Conservation (phyloP, 2,797 vertebrate species). For the Malurus splendens region DNA sequence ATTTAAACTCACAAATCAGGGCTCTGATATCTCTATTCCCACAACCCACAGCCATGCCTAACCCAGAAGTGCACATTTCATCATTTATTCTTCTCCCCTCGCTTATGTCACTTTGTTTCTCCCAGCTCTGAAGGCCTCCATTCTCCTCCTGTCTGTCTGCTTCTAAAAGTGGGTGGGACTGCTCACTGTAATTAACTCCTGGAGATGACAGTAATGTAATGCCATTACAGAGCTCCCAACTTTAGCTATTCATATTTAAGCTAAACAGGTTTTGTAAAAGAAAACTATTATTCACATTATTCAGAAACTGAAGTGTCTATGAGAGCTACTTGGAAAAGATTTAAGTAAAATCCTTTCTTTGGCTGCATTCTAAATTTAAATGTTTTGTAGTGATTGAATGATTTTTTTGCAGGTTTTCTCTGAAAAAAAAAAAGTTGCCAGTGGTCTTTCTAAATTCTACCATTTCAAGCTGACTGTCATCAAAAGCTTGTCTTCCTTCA, state of each 20-base stretch:
- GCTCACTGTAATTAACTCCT: slow-evolving; percentile 36
- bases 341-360: not conserved
- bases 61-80: not conserved
- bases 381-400: not conserved
- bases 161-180: slow-evolving; percentile 35
- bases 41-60: not conserved
- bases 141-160: slow-evolving; percentile 39
- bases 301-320: not conserved
- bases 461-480: not conserved
- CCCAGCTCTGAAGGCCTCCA: not conserved
- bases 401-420: not conserved
- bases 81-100: not conserved
- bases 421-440: not conserved
- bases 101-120: not conserved
- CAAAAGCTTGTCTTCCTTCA: not conserved
- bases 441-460: not conserved
- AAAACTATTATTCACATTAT: slow-evolving; percentile 25
- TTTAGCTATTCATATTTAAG: slow-evolving; percentile 44
- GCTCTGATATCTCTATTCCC: not conserved
- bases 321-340: not conserved
- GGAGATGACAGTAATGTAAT: slow-evolving; percentile 56
- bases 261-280: slow-evolving; percentile 32
- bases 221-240: slow-evolving; percentile 37
- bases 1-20: not conserved
- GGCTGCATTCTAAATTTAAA: not conserved